Conservation (phyloP, 2,888 invertebrate species). For the Microctonus brassicae region DNA sequence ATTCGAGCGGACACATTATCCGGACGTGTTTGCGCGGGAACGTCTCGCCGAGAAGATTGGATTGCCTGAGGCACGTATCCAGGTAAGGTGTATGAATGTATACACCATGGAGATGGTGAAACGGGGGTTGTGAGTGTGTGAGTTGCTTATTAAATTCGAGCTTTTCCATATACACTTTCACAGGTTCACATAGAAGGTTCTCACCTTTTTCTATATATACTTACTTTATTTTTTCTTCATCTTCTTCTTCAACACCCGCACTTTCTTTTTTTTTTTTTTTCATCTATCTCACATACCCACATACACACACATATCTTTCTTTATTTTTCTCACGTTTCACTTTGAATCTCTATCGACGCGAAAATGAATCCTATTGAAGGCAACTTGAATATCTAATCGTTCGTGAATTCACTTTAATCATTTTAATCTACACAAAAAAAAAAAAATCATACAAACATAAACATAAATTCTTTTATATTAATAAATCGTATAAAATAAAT, state of each 20-base stretch:
- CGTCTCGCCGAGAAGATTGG: conserved; percentile 96
- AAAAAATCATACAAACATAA: background rate
- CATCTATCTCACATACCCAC: conserved; percentile 11
- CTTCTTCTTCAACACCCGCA: too few species aligned
- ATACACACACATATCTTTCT: too few species aligned
- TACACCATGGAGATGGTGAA: conserved; percentile 55
- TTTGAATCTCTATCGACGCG: conserved; percentile 37
- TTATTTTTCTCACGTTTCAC: conserved; percentile 26
- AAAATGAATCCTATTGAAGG: conserved; percentile 57
- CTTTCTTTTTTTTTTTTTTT: conserved; percentile 27
- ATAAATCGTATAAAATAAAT: background rate
- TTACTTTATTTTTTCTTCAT: conserved; percentile 15
- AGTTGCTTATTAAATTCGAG: conserved; percentile 44
- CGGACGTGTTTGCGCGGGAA: conserved; percentile 96
- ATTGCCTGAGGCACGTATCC: conserved; percentile 99
- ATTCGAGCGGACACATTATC: conserved; percentile 97
- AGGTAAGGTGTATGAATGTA: conserved; percentile 82
- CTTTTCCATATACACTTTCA: conserved; percentile 47
- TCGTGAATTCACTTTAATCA: conserved; percentile 38
- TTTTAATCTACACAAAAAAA: background rate
- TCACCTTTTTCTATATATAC: conserved; percentile 15
- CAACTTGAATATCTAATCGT: conserved; percentile 50
- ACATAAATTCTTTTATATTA: too few species aligned
- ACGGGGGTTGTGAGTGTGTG: conserved; percentile 47
- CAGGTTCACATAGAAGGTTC: conserved; percentile 5